These are phyloP conservation scores for Trachelipus rathkii DNA, from an alignment of 1,140 invertebrate genomes.

Conservation along the genomic window DNA sequence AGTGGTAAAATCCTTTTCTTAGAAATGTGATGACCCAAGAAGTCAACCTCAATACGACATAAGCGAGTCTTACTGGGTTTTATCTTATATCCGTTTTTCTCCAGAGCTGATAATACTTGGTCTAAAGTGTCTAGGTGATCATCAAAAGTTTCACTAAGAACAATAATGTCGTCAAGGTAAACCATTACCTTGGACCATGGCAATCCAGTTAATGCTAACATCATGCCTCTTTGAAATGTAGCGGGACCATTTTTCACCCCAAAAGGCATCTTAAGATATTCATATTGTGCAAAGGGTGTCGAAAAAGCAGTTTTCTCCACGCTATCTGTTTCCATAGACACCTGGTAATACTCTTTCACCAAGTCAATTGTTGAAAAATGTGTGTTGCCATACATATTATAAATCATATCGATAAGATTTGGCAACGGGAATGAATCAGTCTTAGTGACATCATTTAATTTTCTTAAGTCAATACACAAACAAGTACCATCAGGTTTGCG, in stretches of 20 bases:
- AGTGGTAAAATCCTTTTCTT: neutral
- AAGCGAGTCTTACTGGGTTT: neutral
- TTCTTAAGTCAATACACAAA: neutral
- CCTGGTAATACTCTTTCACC: neutral
- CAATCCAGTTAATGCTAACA: neutral
- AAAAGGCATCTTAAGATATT: neutral
- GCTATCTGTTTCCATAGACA: neutral
- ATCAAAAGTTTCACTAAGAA: too few species aligned
- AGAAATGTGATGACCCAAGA: neutral
- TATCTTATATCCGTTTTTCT: neutral
- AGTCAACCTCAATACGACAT: neutral
- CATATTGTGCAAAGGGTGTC: neutral
- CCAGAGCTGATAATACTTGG: neutral
- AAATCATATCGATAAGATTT: slow-evolving; percentile 10
- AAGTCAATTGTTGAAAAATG: neutral
- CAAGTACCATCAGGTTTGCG: neutral
- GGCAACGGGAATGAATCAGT: neutral
- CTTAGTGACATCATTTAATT: slow-evolving; percentile 14
- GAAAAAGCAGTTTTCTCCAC: neutral
- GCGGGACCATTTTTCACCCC: neutral
- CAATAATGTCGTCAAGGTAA: neutral
- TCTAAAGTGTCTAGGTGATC: too few species aligned
- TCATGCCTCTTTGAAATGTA: slow-evolving; percentile 7
- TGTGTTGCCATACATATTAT: neutral
- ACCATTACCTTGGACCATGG: neutral